Base-by-base conservation (phyloP, 2,113 vertebrate species). In the Ia io region DNA sequence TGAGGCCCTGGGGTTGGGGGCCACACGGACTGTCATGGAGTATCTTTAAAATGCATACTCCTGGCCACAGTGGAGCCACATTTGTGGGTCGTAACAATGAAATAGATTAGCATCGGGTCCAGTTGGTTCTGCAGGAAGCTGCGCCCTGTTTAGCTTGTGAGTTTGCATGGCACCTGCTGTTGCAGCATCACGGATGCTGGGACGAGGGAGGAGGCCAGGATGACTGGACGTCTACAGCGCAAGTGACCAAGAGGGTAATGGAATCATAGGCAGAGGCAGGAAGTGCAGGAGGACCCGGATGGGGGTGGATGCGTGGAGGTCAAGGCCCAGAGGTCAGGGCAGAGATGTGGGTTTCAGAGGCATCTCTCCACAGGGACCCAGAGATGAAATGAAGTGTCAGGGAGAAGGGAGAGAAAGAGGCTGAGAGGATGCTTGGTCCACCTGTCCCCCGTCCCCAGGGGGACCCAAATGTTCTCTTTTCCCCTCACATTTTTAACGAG, bases 101-200 rank as follows among this genome's bases (percentile, higher is more conserved):
- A 2, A 5, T 30, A 10, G 8, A 3, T 17, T 1, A 53, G 53
- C 83, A 0, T 18, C 1, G 0, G 2, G n/a, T 28, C 63, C 1
- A 9, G 30, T 3, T 0, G 77, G 13, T 32, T 35, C 61, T 61
- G 44, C 44, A 18, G 88, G 88, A 88, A 82, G 90, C 12, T 9
- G 40, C 0, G 0, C 77, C 71, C 1, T 1, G 12, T 56, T 90
- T 32, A 3, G 9, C 51, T 9, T 3, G 30, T 22, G 63, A n/a
- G 28, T 49, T 37, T 23, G 28, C 5, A 0, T 1, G 23, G 30
- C 3, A 0, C 0, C 0, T 17, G n/a, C 30, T 0, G 10, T 20
- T 9, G 9, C 40, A 1, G 1, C 67, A 0, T 2, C 22, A 0
- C 2, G 20, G 80, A 9, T 47, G 20, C 37, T 16, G 42, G 78